Evolutionary conservation across 2,888 invertebrate species (phyloP).

Genomic region (Diaprepes abbreviatus): DNA sequence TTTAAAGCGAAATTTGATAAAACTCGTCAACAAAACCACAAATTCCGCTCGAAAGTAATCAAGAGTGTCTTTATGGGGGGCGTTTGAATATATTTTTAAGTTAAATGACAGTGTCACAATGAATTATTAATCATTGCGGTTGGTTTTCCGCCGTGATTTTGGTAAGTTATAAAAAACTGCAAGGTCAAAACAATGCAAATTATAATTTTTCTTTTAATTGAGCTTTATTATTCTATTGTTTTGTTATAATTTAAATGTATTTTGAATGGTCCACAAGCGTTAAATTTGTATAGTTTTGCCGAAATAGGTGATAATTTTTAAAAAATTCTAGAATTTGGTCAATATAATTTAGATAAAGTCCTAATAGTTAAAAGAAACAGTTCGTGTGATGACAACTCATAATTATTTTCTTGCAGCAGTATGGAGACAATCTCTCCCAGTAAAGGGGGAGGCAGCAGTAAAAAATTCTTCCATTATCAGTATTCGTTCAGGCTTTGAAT

Average conservation of each 20-base stretch:
- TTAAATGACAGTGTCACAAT: conserved; percentile 11
- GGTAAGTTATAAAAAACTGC: conserved; percentile 19
- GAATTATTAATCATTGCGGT: background rate
- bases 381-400: no score
- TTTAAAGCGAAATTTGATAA: conserved; percentile 14
- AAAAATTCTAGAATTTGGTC: no score
- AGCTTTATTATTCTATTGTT: conserved; percentile 5
- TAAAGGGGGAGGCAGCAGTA: no score
- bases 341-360: no score
- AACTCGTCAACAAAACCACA: background rate
- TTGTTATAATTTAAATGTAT: background rate
- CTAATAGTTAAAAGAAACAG: no score
- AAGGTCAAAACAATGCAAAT: conserved; percentile 32
- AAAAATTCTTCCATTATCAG: no score
- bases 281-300: no score
- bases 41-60: background rate
- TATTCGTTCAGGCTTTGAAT: no score
- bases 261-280: background rate
- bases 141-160: background rate
- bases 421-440: no score
- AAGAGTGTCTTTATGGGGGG: conserved; percentile 2
- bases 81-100: background rate
- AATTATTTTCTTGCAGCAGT: no score
- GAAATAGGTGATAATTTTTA: no score
- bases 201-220: conserved; percentile 4